A percentile compares a stretch with the other conserved stretches of the same genome.
phyloP scores from a whole-genome alignment of 2,113 vertebrate genomes.

The Albula glossodonta region DNA sequence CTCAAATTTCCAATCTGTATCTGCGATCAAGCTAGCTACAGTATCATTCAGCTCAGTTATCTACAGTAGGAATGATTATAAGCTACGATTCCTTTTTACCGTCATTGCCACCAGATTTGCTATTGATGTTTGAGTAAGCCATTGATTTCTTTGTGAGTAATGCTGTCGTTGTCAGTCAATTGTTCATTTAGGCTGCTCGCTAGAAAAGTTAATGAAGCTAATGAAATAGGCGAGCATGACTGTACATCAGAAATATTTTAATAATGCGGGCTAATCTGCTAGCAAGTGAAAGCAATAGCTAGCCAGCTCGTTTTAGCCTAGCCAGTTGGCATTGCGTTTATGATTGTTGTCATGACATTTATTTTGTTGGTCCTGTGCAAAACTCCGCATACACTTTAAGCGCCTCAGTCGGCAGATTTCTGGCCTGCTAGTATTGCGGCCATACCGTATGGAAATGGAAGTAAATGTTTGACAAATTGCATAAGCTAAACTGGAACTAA shows the following conservation, averaged over 20 bases:
- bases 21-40: not conserved
- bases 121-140: not conserved
- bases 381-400: not conserved
- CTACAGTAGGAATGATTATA: not conserved
- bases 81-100: not conserved
- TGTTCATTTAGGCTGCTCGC: not conserved
- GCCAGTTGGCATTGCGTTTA: not conserved
- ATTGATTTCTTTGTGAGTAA: not conserved
- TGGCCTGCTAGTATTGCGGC: not conserved
- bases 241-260: too few species aligned
- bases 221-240: too few species aligned
- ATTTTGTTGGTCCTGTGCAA: not conserved
- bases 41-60: not conserved
- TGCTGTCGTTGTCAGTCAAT: not conserved
- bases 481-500: too few species aligned
- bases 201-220: not conserved
- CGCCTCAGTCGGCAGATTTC: not conserved
- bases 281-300: not conserved
- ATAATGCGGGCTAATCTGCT: not conserved
- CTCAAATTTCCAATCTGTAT: not conserved
- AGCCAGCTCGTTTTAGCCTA: not conserved
- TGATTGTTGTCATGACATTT: not conserved
- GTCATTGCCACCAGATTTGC: not conserved
- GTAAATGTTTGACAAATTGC: not conserved
- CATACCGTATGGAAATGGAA: not conserved